Base-by-base conservation (phyloP, 2,113 vertebrate genomes). In the Clarias magur region DNA sequence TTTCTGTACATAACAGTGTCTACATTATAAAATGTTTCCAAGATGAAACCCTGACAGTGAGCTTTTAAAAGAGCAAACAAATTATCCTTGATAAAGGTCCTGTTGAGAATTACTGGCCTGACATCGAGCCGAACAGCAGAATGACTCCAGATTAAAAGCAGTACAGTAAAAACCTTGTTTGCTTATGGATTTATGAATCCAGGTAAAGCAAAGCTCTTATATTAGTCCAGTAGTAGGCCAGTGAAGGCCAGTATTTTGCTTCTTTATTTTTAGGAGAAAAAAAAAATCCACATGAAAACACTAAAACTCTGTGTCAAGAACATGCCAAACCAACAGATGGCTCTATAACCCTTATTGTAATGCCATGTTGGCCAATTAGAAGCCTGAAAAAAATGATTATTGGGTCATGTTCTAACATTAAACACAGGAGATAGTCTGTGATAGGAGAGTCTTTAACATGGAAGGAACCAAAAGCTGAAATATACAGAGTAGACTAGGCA, bases 191-290 rank as follows among this genome's bases (percentile, higher is more conserved):
- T 23, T 73, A 38, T 81, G 53, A 53, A 48, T 21, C 10, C 54
- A 23, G 42, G 57, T 54, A 16, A 23, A 53, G 23, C 5, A 80
- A 57, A 62, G 25, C 84, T 82, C 79, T 13, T 56, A 27, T 70
- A 7, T 68, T 68, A 68, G 10, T 30, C n/a, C 84, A 80, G 81
- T 42, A 7, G 6, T 42, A 86, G 73, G 75, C 27, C 73, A 89
- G 82, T 57, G 6, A 42, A 7, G 42, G 42, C 42, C 42, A 42
- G 3, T 42, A 42, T 42, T 42, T 42, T 6, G 42, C 42, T 42
- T 42, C 42, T 42, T 42, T 42, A 6, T 42, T 42, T 3, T 6
- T 42, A 1, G 2, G 30, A 2, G 2, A 34, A 34, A 42, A 42
- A 42, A 42, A 42, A 42, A 42, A 42, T 42, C 42, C 42, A 42